Percentiles rank a stretch among this genome's conserved stretches.
These are phyloP conservation scores for Drosophila longiperda DNA, from an alignment of 2,888 invertebrate genomes.

Conservation along the genomic window DNA sequence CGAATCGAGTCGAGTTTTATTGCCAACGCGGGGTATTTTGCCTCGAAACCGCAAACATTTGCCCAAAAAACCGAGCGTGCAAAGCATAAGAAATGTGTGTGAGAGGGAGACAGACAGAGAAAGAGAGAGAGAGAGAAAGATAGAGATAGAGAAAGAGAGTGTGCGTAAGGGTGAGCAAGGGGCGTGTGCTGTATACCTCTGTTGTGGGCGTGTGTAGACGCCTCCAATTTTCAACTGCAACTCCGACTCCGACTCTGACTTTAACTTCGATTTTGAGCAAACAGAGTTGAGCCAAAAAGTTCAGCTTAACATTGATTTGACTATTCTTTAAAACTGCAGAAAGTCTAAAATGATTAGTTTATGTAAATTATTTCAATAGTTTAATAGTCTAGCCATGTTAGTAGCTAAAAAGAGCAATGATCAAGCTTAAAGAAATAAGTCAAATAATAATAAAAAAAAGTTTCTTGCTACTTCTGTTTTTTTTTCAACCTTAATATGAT, in stretches of 20 bases:
- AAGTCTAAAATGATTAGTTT: background rate
- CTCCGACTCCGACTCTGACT: background rate
- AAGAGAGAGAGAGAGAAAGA: background rate
- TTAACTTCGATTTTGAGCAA: background rate
- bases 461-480: background rate
- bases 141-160: no score
- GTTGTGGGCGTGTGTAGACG: constrained; percentile 27
- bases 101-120: background rate
- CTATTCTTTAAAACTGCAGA: background rate
- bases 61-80: constrained; percentile 57
- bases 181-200: constrained; percentile 19
- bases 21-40: constrained; percentile 55
- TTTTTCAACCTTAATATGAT: background rate
- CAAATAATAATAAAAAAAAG: background rate
- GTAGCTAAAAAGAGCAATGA: no score
- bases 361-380: background rate
- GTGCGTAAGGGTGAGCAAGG: background rate
- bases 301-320: background rate
- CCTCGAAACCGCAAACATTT: constrained; percentile 74
- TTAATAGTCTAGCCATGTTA: no score
- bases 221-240: constrained; percentile 32
- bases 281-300: background rate
- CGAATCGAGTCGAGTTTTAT: constrained; percentile 63
- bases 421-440: no score
- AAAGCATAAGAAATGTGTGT: background rate